Conservation (phyloP, 2,797 vertebrate species). For the Leptodactylus fallax region DNA sequence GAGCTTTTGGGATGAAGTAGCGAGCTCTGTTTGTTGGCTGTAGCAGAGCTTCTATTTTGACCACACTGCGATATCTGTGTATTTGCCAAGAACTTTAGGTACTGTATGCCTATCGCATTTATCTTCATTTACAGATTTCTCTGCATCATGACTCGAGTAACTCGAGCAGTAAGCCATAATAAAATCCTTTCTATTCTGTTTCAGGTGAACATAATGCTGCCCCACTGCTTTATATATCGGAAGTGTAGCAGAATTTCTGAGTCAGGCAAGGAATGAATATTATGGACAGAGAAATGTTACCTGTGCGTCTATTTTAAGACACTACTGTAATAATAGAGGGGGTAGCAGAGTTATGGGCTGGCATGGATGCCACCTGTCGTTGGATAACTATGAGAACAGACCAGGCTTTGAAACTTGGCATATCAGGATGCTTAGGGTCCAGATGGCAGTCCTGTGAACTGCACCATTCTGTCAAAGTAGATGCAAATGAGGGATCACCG, state of each 20-base stretch:
- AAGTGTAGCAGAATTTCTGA: not conserved
- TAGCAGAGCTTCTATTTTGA: not conserved
- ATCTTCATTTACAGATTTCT: not conserved
- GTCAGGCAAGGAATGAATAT: not conserved
- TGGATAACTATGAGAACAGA: constrained; percentile 43
- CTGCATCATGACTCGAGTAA: not conserved
- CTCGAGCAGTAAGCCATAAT: not conserved
- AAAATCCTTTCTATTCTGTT: not conserved
- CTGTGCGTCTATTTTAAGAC: not conserved
- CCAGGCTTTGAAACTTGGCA: constrained; percentile 54
- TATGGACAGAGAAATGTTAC: not conserved
- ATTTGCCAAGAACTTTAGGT: not conserved
- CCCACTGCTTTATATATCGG: not conserved
- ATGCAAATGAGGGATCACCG: constrained; percentile 26
- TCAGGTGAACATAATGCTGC: not conserved
- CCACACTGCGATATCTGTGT: not conserved
- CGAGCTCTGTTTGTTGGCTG: not conserved
- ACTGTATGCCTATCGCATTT: not conserved
- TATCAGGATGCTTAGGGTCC: constrained; percentile 42
- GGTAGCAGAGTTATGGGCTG: not conserved
- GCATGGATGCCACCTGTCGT: constrained; percentile 57
- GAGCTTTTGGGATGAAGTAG: not conserved
- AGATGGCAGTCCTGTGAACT: constrained; percentile 54
- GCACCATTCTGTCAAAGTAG: constrained; percentile 39
- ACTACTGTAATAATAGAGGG: constrained; percentile 19